These are phyloP conservation scores for Gasteruption jaculator DNA, from an alignment of 2,888 invertebrate genomes.

Conservation along the genomic window DNA sequence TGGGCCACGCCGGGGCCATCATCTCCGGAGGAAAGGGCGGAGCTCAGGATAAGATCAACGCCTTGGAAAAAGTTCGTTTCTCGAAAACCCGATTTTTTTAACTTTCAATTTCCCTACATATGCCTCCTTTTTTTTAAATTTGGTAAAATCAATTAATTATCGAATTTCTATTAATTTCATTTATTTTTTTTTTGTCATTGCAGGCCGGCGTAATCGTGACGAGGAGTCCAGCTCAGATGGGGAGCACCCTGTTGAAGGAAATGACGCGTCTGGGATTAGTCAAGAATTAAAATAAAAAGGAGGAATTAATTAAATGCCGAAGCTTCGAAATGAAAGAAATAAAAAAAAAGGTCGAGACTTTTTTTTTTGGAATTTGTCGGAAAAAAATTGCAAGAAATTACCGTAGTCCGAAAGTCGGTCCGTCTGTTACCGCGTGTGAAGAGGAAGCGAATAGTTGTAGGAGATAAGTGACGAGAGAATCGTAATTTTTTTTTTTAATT, in stretches of 20 bases:
- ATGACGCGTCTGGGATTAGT: conserved; percentile 72
- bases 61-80: conserved; percentile 67
- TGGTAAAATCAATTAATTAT: too few relatives aligned
- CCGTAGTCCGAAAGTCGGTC: too few relatives aligned
- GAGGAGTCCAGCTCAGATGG: conserved; percentile 95
- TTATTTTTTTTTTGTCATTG: conserved; percentile 1
- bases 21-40: conserved; percentile 99
- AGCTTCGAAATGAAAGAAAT: conserved; percentile 7
- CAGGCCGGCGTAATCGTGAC: conserved; percentile 90
- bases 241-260: conserved; percentile 80
- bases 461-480: too few relatives aligned
- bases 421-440: too few relatives aligned
- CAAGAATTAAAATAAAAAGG: conserved; percentile 33
- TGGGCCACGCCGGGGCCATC: conserved; percentile 99
- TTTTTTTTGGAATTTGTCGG: too few relatives aligned
- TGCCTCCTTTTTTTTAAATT: background rate
- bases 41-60: conserved; percentile 95
- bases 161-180: conserved; percentile 6
- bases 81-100: background rate
- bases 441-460: too few relatives aligned
- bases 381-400: too few relatives aligned
- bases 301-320: conserved; percentile 8
- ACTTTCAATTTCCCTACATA: too few relatives aligned
- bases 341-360: conserved; percentile 16
- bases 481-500: too few relatives aligned